These are phyloP conservation scores for Elanoides forficatus DNA, from an alignment of 2,113 vertebrate species.

Conservation along the genomic window DNA sequence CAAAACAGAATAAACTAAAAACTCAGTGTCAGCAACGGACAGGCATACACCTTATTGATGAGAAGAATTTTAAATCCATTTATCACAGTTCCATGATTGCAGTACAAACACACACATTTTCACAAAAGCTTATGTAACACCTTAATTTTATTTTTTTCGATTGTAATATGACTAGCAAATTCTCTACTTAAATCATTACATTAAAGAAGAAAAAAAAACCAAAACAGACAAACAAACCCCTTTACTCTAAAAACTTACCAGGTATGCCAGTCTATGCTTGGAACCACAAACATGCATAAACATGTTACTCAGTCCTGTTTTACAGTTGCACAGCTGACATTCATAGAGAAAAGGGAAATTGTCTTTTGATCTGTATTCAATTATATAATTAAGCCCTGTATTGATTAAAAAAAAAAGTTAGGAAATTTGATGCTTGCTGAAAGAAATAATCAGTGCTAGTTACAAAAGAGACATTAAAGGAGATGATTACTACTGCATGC, in stretches of 20 bases:
- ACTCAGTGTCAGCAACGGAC: not conserved
- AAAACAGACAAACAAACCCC: too few relatives aligned
- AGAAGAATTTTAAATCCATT: not conserved
- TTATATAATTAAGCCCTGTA: conserved; percentile 58
- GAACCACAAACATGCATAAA: conserved; percentile 67
- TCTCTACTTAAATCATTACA: not conserved
- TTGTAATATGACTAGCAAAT: not conserved
- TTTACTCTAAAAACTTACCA: conserved; percentile 34
- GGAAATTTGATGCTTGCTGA: not conserved
- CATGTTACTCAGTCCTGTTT: conserved; percentile 45
- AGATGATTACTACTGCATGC: not conserved
- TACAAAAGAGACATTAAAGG: not conserved
- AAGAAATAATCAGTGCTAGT: not conserved
- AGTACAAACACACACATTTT: not conserved
- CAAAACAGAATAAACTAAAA: not conserved
- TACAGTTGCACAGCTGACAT: conserved; percentile 50
- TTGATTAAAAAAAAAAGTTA: not conserved
- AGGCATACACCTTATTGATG: not conserved
- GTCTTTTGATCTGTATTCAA: conserved; percentile 41
- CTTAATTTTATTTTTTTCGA: not conserved
- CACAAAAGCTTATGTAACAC: not conserved
- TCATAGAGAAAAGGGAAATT: conserved; percentile 45
- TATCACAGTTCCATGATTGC: not conserved
- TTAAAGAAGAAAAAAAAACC: not conserved
- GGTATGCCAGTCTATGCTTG: conserved; percentile 51